Percentiles rank a stretch among this genome's conserved stretches.
phyloP scores from a whole-genome alignment of 2,888 invertebrate genomes.

The Microctonus brassicae region DNA sequence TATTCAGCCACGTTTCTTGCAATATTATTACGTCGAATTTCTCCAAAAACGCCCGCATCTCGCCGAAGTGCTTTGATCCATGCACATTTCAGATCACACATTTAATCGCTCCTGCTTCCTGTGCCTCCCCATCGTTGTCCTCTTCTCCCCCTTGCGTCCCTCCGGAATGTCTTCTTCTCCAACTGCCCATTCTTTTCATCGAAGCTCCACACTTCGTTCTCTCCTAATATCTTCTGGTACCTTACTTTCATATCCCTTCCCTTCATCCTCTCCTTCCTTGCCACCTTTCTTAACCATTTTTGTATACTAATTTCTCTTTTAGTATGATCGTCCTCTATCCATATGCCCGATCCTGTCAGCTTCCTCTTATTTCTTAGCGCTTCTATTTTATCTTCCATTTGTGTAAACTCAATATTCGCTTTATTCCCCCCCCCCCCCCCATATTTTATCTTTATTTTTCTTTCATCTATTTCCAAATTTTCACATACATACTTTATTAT shows the following conservation, averaged over 20 bases:
- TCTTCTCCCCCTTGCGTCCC: not conserved
- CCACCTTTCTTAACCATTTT: slow-evolving; percentile 18
- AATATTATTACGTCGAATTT: slow-evolving; percentile 13
- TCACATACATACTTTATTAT: not conserved
- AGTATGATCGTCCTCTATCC: slow-evolving; percentile 26
- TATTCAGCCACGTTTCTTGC: slow-evolving; percentile 36
- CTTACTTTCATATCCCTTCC: slow-evolving; percentile 13
- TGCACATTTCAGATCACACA: slow-evolving; percentile 20
- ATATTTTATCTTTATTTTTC: not conserved
- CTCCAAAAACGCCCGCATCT: not conserved
- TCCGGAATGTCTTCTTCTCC: not conserved
- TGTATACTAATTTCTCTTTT: slow-evolving; percentile 17
- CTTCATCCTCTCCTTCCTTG: not conserved
- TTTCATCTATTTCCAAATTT: not conserved
- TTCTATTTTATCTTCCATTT: slow-evolving; percentile 3
- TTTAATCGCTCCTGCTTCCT: too few species aligned
- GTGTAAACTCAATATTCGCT: not conserved
- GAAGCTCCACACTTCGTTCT: slow-evolving; percentile 19
- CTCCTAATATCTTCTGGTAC: not conserved
- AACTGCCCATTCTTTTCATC: slow-evolving; percentile 19
- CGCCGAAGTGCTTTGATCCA: not conserved
- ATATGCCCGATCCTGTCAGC: not conserved
- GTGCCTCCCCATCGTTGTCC: not conserved
- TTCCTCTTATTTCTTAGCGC: slow-evolving; percentile 7
- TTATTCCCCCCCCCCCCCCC: not conserved